Base-by-base conservation (phyloP, 2,888 invertebrate genomes). In the Agriopis marginaria region DNA sequence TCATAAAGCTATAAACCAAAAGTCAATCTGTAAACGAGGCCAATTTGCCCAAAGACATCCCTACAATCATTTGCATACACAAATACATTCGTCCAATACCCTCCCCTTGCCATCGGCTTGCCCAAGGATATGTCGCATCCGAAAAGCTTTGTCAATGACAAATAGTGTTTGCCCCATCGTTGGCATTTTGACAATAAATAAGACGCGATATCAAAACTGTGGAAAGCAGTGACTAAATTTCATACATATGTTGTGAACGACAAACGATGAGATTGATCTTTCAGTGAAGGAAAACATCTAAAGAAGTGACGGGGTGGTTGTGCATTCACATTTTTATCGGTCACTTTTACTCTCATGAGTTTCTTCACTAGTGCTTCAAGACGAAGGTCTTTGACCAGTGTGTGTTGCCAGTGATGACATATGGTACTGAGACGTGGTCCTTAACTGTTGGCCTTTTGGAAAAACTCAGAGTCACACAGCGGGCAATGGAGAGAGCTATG, bases 161-260 rank as follows among this genome's bases (percentile, higher is more conserved):
- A 94, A 94, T 93, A 87, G 93, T 92, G 82, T 77, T 82, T 85
- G 79, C 88, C 89, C 88, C 83, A 86, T 86, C 84, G 88, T 87
- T 90, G 91, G 89, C 93, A 83, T 91, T 92, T 89, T 90, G 91
- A 92, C 93, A 91, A 93, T 93, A 92, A 92, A 93, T 91, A 92
- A 91, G 87, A 89, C 73, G 78, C 74, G 78, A 81, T 70, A 70
- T 70, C 70, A 70, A 66, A 70, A 70, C 51, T 9, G 62, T 63
- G 39, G 53, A 42, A 14, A 8, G 7, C 70, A 66, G 70, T 66
- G n/a, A 61, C 8, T 54, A 1, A 65, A 17, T 5, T 75, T 54
- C n/a, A 11, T 47, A 14, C 32, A 54, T 14, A n/a, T 11, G n/a
- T 32, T 39, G 12, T 7, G 9, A 23, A 7, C 23, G 7, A 10